phyloP scores from a whole-genome alignment of 2,113 vertebrate genomes.

The Myanophis thanlyinensis region DNA sequence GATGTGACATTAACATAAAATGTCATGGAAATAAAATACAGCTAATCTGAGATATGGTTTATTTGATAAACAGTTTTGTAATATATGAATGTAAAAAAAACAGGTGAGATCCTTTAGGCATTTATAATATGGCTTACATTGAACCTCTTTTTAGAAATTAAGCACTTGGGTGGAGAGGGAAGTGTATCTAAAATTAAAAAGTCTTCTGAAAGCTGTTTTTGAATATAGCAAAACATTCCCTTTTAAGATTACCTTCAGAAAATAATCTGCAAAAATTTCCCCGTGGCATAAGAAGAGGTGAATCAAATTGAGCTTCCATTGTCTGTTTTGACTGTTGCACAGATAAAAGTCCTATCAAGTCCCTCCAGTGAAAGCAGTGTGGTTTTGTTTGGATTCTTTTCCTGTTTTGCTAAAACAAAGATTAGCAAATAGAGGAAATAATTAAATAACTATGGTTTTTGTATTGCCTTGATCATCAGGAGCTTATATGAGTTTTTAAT shows the following conservation, averaged over 20 bases:
- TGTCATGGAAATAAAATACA: neutral
- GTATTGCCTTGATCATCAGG: conserved; percentile 51
- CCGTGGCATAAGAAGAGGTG: conserved; percentile 25
- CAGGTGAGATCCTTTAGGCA: neutral
- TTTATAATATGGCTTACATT: neutral
- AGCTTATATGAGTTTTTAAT: conserved; percentile 75
- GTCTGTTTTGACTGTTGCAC: conserved; percentile 42
- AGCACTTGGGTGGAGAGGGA: neutral
- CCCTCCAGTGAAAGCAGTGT: conserved; percentile 34
- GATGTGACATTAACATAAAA: neutral
- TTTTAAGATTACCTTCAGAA: conserved; percentile 13
- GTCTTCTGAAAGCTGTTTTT: neutral
- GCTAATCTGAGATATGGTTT: neutral
- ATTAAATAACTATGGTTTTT: conserved; percentile 60
- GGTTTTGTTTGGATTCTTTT: conserved; percentile 38
- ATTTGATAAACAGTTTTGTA: neutral
- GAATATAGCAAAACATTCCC: conserved; percentile 22
- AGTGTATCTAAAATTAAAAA: conserved; percentile 12
- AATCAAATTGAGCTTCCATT: conserved; percentile 47
- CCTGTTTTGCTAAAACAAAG: conserved; percentile 57
- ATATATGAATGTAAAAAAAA: neutral
- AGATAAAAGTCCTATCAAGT: conserved; percentile 69
- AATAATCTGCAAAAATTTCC: conserved; percentile 34
- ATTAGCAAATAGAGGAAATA: conserved; percentile 61
- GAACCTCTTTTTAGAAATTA: conserved; percentile 13